Evolutionary conservation across 1,140 invertebrate genomes (phyloP).

Genomic region (Temnothorax nylanderi): DNA sequence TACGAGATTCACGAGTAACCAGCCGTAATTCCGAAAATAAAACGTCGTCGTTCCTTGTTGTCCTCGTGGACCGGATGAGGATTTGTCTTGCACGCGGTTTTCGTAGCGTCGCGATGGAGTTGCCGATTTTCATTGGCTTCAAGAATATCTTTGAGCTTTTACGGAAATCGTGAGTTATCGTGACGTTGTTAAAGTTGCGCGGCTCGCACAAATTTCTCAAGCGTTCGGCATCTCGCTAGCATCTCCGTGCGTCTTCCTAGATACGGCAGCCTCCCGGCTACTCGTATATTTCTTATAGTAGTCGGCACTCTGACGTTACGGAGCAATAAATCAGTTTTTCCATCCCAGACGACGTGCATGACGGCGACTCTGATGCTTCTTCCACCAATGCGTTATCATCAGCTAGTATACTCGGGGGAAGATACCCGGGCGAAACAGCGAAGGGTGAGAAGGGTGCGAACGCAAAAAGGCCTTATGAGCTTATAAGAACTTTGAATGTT

Average conservation of each 20-base stretch:
- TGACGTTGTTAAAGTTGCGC: slow-evolving; percentile 21
- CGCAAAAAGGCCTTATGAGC: slow-evolving; percentile 10
- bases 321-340: slow-evolving; percentile 75
- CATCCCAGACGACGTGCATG: slow-evolving; percentile 69
- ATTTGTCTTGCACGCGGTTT: background rate
- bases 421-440: slow-evolving; percentile 26
- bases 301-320: slow-evolving; percentile 56
- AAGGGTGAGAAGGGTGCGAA: background rate
- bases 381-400: slow-evolving; percentile 67
- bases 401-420: slow-evolving; percentile 46
- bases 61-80: background rate
- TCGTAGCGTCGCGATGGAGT: background rate
- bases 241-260: slow-evolving; percentile 28
- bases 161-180: background rate
- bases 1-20: slow-evolving; percentile 35
- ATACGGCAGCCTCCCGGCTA: slow-evolving; percentile 29
- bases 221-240: slow-evolving; percentile 31
- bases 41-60: background rate
- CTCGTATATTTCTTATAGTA: slow-evolving; percentile 60
- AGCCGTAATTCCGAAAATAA: slow-evolving; percentile 44
- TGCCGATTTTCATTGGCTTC: background rate
- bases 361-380: slow-evolving; percentile 64
- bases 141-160: background rate
- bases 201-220: slow-evolving; percentile 31
- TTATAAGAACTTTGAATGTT: slow-evolving; percentile 51